Evolutionary conservation across 2,113 vertebrate genomes (phyloP).

Genomic region (Bujurquina vittata): DNA sequence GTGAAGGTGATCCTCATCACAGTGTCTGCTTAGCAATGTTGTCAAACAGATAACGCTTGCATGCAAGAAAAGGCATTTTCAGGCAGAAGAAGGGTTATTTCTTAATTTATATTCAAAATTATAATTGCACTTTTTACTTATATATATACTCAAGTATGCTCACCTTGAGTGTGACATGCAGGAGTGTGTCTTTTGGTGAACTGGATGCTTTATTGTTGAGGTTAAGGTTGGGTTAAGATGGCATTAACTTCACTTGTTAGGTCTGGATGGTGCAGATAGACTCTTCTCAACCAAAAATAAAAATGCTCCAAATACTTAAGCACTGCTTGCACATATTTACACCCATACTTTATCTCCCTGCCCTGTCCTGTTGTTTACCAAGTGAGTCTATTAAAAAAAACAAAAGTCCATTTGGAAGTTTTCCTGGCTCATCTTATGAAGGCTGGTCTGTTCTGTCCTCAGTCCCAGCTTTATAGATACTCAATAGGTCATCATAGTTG

Average conservation of each 20-base stretch:
- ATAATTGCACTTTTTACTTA: background rate
- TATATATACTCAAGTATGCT: too few species aligned
- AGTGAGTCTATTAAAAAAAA: background rate
- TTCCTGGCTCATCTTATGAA: background rate
- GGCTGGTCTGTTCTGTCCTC: rapidly evolving
- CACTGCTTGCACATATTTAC: background rate
- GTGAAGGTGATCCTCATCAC: conserved; percentile 3
- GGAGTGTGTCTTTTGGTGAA: background rate
- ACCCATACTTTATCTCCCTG: background rate
- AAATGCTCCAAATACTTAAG: background rate
- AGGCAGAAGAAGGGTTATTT: background rate
- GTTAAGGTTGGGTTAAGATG: background rate
- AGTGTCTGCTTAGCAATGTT: background rate
- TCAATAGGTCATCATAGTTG: background rate
- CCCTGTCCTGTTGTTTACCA: conserved; percentile 9
- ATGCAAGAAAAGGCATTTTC: background rate
- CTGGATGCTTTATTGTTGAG: background rate
- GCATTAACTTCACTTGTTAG: background rate
- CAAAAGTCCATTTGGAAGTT: background rate
- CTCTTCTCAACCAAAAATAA: background rate
- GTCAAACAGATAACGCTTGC: background rate
- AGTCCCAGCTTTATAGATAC: background rate
- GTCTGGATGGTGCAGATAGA: background rate
- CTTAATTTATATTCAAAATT: background rate
- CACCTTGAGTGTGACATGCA: too few species aligned